Conservation (phyloP, 2,797 vertebrate genomes). For the Orientallactaga sibirica region DNA sequence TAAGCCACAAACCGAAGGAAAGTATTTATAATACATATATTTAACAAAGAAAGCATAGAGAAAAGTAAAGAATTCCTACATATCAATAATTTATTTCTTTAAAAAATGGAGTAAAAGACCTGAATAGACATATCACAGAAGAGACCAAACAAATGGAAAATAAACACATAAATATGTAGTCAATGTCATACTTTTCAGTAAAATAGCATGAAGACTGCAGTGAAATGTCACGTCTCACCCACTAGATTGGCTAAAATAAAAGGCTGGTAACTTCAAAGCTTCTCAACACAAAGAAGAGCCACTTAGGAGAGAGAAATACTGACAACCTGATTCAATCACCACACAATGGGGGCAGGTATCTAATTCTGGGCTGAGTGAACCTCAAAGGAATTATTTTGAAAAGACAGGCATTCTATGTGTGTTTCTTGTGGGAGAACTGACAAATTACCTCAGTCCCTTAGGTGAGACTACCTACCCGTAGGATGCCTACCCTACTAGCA, state of each 20-base stretch:
- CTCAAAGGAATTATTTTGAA: neutral
- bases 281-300: neutral
- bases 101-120: neutral
- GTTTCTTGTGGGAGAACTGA: too few species aligned
- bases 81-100: constrained; percentile 7
- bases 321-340: neutral
- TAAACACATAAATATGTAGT: neutral
- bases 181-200: neutral
- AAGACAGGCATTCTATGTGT: neutral
- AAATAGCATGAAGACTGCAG: neutral
- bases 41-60: neutral
- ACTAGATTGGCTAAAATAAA: neutral
- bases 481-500: too few species aligned
- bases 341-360: neutral
- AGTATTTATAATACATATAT: neutral
- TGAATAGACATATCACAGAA: neutral
- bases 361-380: neutral
- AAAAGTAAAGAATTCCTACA: neutral
- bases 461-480: too few species aligned
- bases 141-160: neutral
- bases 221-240: neutral
- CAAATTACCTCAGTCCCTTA: too few species aligned
- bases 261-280: neutral
- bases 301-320: neutral
- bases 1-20: neutral